Base-by-base conservation (phyloP, 2,888 invertebrate species). In the Tipula vernalis region DNA sequence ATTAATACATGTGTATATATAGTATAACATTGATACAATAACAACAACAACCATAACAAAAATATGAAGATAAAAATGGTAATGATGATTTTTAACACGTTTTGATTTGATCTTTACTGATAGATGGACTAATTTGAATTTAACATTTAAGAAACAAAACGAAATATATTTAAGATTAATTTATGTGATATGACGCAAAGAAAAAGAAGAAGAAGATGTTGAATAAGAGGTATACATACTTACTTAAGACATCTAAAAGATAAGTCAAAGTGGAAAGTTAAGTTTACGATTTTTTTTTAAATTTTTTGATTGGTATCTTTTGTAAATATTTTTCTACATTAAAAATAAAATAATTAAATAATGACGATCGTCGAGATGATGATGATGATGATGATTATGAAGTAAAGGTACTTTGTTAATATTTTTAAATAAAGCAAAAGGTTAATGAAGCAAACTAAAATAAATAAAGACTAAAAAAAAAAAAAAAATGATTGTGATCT, bases 21-120 rank as follows among this genome's bases (percentile, higher is more conserved):
- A 28, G 10, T 28, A 28, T 10, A 39, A 39, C 39, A 39, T 39
- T 3, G 39, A 39, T 39, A 28, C 28, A 28, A 28, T 28, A 28
- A 28, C 28, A 28, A 28, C 6, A 6, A 28, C 28, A 28, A 28
- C 2, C 0, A 28, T 2, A 28, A 28, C 6, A 6, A 39, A 39
- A 39, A 39, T 28, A 71, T 10, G 28, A 71, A 71, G 71, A 71
- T 71, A 71, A 71, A 71, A 71, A 71, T 28, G 71, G 71, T 71
- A 71, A 71, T 71, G 28, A 71, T 71, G 71, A 71, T 71, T 71
- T 71, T 71, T 71, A 71, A 71, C 71, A 71, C 71, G 71, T 71
- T 71, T 71, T 71, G 71, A 71, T 71, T 71, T 71, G 71, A 71
- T 71, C 71, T 71, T 71, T 71, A 71, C 71, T 71, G 71, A 71